A percentile compares a stretch with the other conserved stretches of the same genome.
Evolutionary conservation across 2,113 vertebrate species (phyloP).

Genomic region (Anolis sagrei): DNA sequence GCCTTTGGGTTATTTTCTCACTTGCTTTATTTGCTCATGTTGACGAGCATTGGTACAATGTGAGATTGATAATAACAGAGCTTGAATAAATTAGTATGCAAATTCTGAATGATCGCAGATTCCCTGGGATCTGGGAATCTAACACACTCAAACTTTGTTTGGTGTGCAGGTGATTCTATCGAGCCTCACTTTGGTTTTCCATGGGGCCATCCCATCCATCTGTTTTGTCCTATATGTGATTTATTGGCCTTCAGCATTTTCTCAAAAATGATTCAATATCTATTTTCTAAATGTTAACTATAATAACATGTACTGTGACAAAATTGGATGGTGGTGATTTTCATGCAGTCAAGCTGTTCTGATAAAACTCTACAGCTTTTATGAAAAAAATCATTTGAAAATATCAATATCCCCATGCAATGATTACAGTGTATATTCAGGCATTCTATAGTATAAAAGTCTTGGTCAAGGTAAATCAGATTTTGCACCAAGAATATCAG

Average conservation of each 20-base stretch:
- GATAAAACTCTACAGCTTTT: slow-evolving; percentile 17
- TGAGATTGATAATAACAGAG: background rate
- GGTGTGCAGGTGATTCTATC: too few relatives aligned
- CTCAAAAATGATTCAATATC: background rate
- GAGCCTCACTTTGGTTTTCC: too few relatives aligned
- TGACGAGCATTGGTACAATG: background rate
- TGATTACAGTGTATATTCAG: background rate
- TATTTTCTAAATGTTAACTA: slow-evolving; percentile 2
- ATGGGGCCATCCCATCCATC: background rate
- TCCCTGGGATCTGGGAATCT: background rate
- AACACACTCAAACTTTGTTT: too few relatives aligned
- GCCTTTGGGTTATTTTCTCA: background rate
- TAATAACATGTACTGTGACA: background rate
- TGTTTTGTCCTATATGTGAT: background rate
- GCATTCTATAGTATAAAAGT: background rate
- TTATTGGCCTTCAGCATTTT: background rate
- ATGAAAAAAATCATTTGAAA: background rate
- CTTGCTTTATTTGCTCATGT: background rate
- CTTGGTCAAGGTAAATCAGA: background rate
- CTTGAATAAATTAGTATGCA: too few relatives aligned
- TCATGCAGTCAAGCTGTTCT: background rate
- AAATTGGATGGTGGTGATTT: slow-evolving; percentile 5
- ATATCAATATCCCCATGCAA: background rate
- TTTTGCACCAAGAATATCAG: background rate
- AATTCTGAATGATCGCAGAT: background rate